phyloP scores from a whole-genome alignment of 2,888 invertebrate genomes.

The Spilarctia lutea region DNA sequence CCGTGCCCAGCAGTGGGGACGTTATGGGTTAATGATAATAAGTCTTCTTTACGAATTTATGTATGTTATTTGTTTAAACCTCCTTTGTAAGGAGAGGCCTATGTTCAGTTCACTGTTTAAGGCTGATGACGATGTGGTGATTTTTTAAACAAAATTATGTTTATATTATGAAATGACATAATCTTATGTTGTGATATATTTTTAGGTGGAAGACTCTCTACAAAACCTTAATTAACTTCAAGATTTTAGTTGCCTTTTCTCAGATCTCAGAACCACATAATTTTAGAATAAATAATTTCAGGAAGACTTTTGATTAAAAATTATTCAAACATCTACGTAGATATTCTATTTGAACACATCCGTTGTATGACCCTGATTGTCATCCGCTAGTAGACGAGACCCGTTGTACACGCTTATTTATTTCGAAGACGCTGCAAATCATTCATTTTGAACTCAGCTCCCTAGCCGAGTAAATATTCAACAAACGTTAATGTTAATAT shows the following conservation, averaged over 20 bases:
- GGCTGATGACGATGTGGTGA: no score
- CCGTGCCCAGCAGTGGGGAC: no score
- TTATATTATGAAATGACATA: no score
- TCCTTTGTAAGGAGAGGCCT: no score
- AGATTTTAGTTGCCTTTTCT: background rate
- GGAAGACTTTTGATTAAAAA: background rate
- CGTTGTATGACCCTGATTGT: conserved; percentile 49
- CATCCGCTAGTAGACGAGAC: conserved; percentile 43
- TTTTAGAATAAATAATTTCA: background rate
- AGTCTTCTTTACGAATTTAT: background rate
- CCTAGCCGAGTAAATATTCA: no score
- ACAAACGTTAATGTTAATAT: no score
- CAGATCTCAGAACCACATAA: no score
- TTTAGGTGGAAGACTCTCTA: background rate
- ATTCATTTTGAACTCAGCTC: conserved; percentile 8
- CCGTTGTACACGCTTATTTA: conserved; percentile 46
- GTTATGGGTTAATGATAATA: no score
- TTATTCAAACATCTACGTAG: background rate
- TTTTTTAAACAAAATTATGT: no score
- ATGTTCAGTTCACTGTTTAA: no score
- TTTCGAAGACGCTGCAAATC: conserved; percentile 35
- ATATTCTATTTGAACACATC: background rate
- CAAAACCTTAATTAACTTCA: background rate
- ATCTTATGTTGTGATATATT: background rate
- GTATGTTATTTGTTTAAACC: background rate